These are phyloP conservation scores for Calliphora vomitoria DNA, from an alignment of 2,888 invertebrate species.

Conservation along the genomic window DNA sequence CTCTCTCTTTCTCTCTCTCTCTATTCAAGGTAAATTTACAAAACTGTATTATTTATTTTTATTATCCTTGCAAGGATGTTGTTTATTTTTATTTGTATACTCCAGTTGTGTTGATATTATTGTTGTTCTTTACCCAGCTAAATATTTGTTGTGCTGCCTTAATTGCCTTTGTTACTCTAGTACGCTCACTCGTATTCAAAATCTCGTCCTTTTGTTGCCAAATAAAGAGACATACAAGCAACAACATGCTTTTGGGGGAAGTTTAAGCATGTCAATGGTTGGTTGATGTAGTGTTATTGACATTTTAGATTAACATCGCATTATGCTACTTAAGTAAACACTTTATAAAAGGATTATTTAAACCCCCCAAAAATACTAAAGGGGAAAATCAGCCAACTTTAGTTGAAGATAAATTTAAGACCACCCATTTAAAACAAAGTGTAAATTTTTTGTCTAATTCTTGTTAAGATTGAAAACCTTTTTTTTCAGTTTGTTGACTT, in stretches of 20 bases:
- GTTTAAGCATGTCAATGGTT: conserved; percentile 10
- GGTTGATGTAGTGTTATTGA: conserved; percentile 79
- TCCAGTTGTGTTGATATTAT: conserved; percentile 29
- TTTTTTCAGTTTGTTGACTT: conserved; percentile 51
- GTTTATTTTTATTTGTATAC: conserved; percentile 22
- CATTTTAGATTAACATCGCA: conserved; percentile 79
- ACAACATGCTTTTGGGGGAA: background rate
- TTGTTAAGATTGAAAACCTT: conserved; percentile 35
- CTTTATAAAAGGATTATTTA: conserved; percentile 80
- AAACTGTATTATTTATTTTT: background rate
- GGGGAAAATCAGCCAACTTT: conserved; percentile 5
- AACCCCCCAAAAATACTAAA: background rate
- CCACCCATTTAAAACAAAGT: conserved; percentile 51
- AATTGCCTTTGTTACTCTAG: conserved; percentile 69
- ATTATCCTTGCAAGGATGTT: conserved; percentile 26
- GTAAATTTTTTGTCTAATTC: conserved; percentile 25
- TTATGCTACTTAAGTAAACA: conserved; percentile 76
- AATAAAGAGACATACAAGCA: conserved; percentile 1
- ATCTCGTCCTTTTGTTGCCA: conserved; percentile 52
- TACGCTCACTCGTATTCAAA: background rate
- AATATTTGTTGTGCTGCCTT: conserved; percentile 68
- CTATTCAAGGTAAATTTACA: conserved; percentile 7
- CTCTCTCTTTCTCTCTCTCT: conserved; percentile 58
- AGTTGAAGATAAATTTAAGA: conserved; percentile 41
- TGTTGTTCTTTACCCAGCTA: conserved; percentile 55